Base-by-base conservation (phyloP, 1,140 invertebrate genomes). In the Formica selysi region DNA sequence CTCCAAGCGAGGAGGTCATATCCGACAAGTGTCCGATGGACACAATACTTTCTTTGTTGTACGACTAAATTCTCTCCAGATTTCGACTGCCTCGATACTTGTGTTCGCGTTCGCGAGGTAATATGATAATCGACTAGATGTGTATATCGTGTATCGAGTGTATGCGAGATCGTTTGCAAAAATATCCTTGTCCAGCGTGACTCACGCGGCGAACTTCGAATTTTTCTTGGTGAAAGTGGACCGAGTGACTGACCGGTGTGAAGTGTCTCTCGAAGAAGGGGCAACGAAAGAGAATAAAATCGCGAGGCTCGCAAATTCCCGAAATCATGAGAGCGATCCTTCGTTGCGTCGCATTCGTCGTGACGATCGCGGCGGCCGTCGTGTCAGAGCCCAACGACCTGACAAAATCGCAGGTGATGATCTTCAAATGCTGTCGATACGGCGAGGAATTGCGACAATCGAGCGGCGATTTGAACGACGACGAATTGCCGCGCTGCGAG, bases 381-480 rank as follows among this genome's bases (percentile, higher is more conserved):
- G 0, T 44, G 4, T 19, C 71, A 11, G 85, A 86, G 11, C 84
- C 88, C 6, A 83, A 62, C 3, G 87, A 91, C 22, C 13, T 41
- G 22, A n/a, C 26, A 3, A 54, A 70, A 0, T 64, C 80, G 1
- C 48, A 57, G 22, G 3, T 95, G 54, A 91, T 86, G 8, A 93
- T 97, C 73, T 87, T 95, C 54, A 96, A 95, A 78, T 97, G 96
- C 91, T 97, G 96, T 87, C 92, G 91, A 4, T 85, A 92, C 29
- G 94, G 92, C 10, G 93, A 95, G 51, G 92, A 92, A 61, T 92
- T 96, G 41, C 81, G 79, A 10, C 86, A 11, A 2, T 36, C 48
- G 90, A 65, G 74, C 81, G 83, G 62, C 90, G 64, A 81, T 36
- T 16, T 48, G 8, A n/a, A 62, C 6, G 85, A 68, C 11, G 54